Base-by-base conservation (phyloP, 2,113 vertebrate species). In the Percina caprodes region DNA sequence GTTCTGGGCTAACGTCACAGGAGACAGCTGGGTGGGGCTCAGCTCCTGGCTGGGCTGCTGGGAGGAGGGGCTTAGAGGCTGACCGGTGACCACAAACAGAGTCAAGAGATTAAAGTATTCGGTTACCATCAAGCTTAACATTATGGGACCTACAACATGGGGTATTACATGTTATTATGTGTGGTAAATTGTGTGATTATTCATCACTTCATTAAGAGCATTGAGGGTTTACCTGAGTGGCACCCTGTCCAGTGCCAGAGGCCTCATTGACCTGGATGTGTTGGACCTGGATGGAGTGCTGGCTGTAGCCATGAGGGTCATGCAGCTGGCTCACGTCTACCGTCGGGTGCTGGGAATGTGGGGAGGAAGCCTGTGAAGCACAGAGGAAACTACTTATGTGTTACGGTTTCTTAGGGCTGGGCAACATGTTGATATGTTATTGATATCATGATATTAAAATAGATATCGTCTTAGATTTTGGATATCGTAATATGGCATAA, bases 211-310 rank as follows among this genome's bases (percentile, higher is more conserved):
- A 11, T 42, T 42, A 10, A 42, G 6, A 18, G 49, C 6, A 1
- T 19, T 60, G 54, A 65, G 54, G 70, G 65, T 55, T 77, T 74
- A 99, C 98, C 96, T 99, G 98, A 0, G 95, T 59, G 5, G 94
- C 54, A 0, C 94, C 49, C 15, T 95, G 94, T n/a, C 95, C 62
- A 0, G 94, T 59, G 42, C 95, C 71, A 0, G 96, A 61, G 12
- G 97, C 94, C 89, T 99, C 98, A 0, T 96, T 83, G 65, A 99
- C 97, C 91, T 99, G 98, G 93, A 99, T 97, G 89, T 99, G 98
- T 89, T 99, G 98, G 61, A 99, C 98, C 93, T 99, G 98, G 93
- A 99, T 98, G 74, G 98, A 96, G 14, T 99, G 98, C 88, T 99
- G 98, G 18, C 96, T 96, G 86, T 97, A 99, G 3, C 96, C 94